These are phyloP conservation scores for Melanotaenia boesemani DNA, from an alignment of 2,797 vertebrate species.

Conservation along the genomic window DNA sequence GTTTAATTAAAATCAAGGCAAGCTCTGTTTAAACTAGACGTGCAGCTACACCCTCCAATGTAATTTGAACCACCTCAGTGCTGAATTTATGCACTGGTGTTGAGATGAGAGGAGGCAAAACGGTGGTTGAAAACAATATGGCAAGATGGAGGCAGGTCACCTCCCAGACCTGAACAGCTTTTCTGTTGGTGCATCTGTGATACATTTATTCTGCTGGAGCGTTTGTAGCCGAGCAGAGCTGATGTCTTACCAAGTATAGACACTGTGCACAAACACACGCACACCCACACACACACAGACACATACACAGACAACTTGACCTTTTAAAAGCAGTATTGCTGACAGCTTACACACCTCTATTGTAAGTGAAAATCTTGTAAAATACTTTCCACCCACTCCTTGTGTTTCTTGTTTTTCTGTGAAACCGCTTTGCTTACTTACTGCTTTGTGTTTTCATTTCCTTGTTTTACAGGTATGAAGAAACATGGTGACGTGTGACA, in stretches of 20 bases:
- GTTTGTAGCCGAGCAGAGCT: slow-evolving; percentile 54
- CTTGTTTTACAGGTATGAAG: slow-evolving; percentile 67
- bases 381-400: slow-evolving; percentile 77
- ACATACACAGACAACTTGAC: slow-evolving; percentile 58
- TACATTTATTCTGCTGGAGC: slow-evolving; percentile 62
- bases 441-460: slow-evolving; percentile 65
- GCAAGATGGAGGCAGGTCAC: slow-evolving; percentile 39
- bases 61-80: slow-evolving; percentile 42
- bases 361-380: slow-evolving; percentile 69
- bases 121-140: slow-evolving; percentile 42
- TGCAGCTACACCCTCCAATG: slow-evolving; percentile 23
- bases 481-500: slow-evolving; percentile 47
- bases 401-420: slow-evolving; percentile 72
- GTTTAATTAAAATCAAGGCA: slow-evolving; percentile 54
- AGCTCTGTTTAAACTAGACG: slow-evolving; percentile 36
- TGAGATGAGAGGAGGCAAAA: slow-evolving; percentile 56
- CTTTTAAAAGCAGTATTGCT: slow-evolving; percentile 68
- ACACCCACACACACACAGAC: slow-evolving; percentile 19
- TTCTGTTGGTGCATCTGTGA: slow-evolving; percentile 59
- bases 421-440: slow-evolving; percentile 63
- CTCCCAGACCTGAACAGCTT: slow-evolving; percentile 38
- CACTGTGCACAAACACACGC: slow-evolving; percentile 14
- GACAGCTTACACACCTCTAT: slow-evolving; percentile 65
- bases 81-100: slow-evolving; percentile 43
- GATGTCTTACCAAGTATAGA: slow-evolving; percentile 56